These are phyloP conservation scores for Vidua macroura DNA, from an alignment of 2,113 vertebrate species.

Conservation along the genomic window DNA sequence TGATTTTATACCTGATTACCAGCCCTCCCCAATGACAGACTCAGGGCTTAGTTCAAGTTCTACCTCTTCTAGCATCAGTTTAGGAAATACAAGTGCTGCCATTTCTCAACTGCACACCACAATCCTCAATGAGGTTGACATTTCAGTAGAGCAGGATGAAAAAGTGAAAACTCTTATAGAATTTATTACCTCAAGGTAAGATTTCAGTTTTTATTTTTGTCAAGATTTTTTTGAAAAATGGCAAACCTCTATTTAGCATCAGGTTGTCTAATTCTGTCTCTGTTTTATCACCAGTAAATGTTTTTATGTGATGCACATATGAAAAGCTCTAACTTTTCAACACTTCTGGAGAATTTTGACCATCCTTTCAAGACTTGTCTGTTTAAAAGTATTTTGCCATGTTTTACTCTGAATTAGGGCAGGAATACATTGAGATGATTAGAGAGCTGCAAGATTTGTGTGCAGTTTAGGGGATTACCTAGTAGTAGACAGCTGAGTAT, in stretches of 20 bases:
- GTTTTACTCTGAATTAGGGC: background rate
- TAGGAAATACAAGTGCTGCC: conserved; percentile 82
- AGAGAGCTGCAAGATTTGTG: background rate
- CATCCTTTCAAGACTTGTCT: background rate
- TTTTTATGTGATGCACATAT: background rate
- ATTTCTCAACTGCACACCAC: conserved; percentile 88
- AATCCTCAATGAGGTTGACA: conserved; percentile 89
- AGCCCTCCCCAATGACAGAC: conserved; percentile 97
- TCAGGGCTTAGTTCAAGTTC: conserved; percentile 98
- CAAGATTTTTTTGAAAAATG: background rate
- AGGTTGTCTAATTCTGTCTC: background rate
- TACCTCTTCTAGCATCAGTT: conserved; percentile 97
- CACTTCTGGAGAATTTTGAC: background rate
- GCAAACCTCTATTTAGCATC: background rate
- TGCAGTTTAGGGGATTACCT: background rate
- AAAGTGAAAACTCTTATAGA: conserved; percentile 96
- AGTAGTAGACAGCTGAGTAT: background rate
- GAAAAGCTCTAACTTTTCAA: background rate
- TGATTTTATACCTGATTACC: conserved; percentile 90
- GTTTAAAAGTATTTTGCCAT: background rate
- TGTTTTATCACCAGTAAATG: background rate
- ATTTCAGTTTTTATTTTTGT: background rate
- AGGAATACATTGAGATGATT: background rate
- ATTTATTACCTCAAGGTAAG: conserved; percentile 96
- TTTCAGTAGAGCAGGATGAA: conserved; percentile 90